Evolutionary conservation across 2,888 invertebrate species (phyloP), one percentile per base, ranked within the genome.

Genomic region (Athetis lepigone): DNA sequence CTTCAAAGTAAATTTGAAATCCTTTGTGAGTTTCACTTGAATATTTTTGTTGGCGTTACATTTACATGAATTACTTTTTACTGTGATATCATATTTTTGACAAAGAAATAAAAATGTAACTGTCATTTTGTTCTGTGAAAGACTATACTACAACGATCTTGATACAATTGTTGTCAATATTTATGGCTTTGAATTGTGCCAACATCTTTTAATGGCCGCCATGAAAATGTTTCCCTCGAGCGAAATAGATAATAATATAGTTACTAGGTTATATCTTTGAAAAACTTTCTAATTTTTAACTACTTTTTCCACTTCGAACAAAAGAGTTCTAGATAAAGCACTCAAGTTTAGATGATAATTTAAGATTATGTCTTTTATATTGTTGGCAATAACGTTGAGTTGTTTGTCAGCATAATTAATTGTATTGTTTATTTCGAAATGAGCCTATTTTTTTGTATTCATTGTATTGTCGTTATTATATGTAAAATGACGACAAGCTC

Each of bases 1-100:
- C 57, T 51, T 47, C 33, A 47, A 58, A 69, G 54, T 51, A 29
- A 67, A n/a, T 67, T 70, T 68, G 47, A 29, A 70, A 54, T 70
- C 65, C 47, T 73, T 78, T 67, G 61, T 58, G 40, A 33, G 37
- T 61, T 29, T 60, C 45, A 45, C 40, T 56, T 58, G 49, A 39
- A n/a, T 37, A 18, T 46, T 75, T n/a, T 56, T 54, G 33, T 46
- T 29, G 27, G 39, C 39, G 5, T 65, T 47, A 27, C 7, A 54
- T 71, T 63, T 45, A 18, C 33, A 39, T 47, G 42, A 39, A 50
- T 62, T 57, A 49, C 11, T 33, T 42, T 47, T 33, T 36, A 37
- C 33, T 39, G 19, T 61, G 8, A 29, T 40, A 18, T 50, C 4
- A 36, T 45, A n/a, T 39, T 5, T 33, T 13, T 57, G 16, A 0